These are phyloP conservation scores for Hirundo rustica DNA, from an alignment of 2,797 vertebrate species.

Conservation along the genomic window DNA sequence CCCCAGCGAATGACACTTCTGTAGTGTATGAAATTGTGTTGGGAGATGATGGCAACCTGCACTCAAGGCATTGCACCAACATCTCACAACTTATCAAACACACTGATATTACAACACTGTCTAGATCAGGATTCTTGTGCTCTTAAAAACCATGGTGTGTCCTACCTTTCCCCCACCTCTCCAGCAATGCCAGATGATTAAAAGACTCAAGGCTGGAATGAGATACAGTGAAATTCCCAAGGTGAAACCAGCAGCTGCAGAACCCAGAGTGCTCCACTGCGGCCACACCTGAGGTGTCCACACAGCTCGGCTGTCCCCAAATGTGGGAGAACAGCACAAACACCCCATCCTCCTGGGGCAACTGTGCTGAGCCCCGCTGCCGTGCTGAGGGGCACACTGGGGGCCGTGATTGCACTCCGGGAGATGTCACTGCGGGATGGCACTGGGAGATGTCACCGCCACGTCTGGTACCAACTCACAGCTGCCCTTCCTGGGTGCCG, in stretches of 20 bases:
- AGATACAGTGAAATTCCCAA: not conserved
- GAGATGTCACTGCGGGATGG: not conserved
- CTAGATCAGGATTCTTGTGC: not conserved
- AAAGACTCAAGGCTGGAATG: not conserved
- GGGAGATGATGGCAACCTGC: not conserved
- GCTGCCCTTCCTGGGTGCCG: not conserved
- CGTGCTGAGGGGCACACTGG: not conserved
- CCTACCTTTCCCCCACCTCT: not conserved
- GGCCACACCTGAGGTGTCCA: not conserved
- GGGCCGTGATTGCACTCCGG: fast-evolving
- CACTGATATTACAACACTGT: fast-evolving
- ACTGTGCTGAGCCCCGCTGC: fast-evolving
- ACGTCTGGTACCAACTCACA: not conserved
- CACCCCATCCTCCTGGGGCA: fast-evolving
- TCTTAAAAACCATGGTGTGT: not conserved
- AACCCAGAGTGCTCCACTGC: fast-evolving
- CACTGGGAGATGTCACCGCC: not conserved
- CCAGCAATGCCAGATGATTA: not conserved
- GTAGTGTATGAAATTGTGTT: fast-evolving
- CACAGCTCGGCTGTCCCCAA: fast-evolving
- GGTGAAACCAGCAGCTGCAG: not conserved
- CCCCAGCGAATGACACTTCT: not conserved
- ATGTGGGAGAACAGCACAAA: fast-evolving
- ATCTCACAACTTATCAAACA: not conserved
- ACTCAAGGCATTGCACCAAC: fast-evolving